These are phyloP conservation scores for Ceyx margarethae DNA, from an alignment of 2,113 vertebrate genomes.

Conservation along the genomic window DNA sequence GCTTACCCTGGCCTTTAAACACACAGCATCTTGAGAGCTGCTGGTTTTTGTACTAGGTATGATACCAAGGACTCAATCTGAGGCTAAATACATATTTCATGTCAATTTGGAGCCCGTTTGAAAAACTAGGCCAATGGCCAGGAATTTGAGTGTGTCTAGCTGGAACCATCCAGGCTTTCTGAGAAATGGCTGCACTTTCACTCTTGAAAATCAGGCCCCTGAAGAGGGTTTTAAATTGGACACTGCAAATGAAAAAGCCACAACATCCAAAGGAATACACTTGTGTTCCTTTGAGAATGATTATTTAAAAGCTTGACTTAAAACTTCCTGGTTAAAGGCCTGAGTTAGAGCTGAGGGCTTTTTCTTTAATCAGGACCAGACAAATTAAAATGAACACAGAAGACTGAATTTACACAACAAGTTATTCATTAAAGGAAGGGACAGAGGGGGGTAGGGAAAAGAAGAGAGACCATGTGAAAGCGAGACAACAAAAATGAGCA, in stretches of 20 bases:
- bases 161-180: background rate
- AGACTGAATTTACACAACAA: slow-evolving; percentile 51
- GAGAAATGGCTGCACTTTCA: background rate
- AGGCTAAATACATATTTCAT: background rate
- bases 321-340: background rate
- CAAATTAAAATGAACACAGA: slow-evolving; percentile 58
- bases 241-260: background rate
- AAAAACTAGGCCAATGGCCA: background rate
- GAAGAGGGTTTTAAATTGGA: background rate
- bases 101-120: background rate
- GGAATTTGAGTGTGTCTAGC: background rate
- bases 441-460: background rate
- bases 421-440: slow-evolving; percentile 28
- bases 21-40: background rate
- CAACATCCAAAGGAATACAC: background rate
- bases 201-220: background rate
- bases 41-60: background rate
- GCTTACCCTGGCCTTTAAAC: background rate
- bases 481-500: background rate
- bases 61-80: background rate
- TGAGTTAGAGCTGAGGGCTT: background rate
- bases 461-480: background rate
- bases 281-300: background rate
- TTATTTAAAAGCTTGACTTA: background rate
- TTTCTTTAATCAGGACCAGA: background rate